Evolutionary conservation across 1,140 invertebrate genomes (phyloP).

Genomic region (Cydia strobilella): DNA sequence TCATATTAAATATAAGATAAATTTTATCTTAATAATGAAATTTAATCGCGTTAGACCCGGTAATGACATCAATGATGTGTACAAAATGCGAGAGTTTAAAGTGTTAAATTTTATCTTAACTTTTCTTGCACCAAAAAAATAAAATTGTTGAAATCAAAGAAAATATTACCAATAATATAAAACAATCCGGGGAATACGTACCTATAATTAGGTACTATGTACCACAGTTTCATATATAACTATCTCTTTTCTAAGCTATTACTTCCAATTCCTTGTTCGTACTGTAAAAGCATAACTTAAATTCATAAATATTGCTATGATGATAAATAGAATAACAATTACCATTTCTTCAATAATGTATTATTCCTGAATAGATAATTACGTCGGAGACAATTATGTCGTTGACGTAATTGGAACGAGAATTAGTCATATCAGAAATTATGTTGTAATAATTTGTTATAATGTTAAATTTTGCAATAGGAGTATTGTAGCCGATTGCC

Average conservation of each 20-base stretch:
- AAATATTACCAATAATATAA: too few relatives aligned
- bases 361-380: slow-evolving; percentile 53
- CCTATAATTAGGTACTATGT: too few relatives aligned
- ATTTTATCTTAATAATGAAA: too few relatives aligned
- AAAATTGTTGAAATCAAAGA: too few relatives aligned
- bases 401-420: slow-evolving; percentile 50
- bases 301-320: neutral
- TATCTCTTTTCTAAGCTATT: neutral
- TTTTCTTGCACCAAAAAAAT: too few relatives aligned
- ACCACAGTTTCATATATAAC: neutral
- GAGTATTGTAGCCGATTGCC: neutral
- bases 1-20: too few relatives aligned
- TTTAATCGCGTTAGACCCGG: too few relatives aligned
- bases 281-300: neutral
- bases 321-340: slow-evolving; percentile 56
- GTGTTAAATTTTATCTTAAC: too few relatives aligned
- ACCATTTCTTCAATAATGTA: slow-evolving; percentile 40
- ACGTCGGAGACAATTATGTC: slow-evolving; percentile 46
- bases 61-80: too few relatives aligned
- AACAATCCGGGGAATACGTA: too few relatives aligned
- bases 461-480: neutral
- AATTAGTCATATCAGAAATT: slow-evolving; percentile 56
- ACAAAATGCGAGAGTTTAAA: too few relatives aligned
- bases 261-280: slow-evolving; percentile 3
- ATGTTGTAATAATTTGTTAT: slow-evolving; percentile 13